Evolutionary conservation across 2,888 invertebrate species (phyloP).

Genomic region (Melanostoma scalare): DNA sequence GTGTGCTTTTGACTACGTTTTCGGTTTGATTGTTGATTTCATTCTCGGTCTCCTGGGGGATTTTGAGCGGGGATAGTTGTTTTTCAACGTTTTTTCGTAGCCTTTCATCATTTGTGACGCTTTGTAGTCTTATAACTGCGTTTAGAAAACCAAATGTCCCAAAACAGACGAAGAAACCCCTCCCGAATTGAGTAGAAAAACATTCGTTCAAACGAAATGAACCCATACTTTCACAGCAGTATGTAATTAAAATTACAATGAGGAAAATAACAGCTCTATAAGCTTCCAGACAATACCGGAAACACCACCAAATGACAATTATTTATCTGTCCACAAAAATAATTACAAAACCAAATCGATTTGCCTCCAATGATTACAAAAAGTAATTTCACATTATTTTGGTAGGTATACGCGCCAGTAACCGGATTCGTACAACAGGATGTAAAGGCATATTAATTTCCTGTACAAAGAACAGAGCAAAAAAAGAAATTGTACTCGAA

Average conservation of each 20-base stretch:
- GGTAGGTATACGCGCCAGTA: conserved; percentile 7
- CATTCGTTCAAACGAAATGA: no score
- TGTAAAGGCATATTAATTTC: conserved; percentile 59
- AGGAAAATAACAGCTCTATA: background rate
- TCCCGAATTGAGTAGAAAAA: no score
- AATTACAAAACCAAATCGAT: conserved; percentile 50
- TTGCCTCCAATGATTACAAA: conserved; percentile 21
- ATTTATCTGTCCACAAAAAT: conserved; percentile 31
- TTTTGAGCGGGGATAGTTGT: no score
- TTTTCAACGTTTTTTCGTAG: no score
- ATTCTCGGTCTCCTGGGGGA: no score
- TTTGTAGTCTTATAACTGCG: no score
- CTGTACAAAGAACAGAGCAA: conserved; percentile 19
- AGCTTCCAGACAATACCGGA: conserved; percentile 11
- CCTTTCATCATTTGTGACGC: no score
- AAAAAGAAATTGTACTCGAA: background rate
- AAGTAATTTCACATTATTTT: conserved; percentile 17
- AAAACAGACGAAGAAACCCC: no score
- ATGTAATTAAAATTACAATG: background rate
- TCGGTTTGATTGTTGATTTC: no score
- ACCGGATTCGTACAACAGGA: conserved; percentile 43
- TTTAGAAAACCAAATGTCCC: no score
- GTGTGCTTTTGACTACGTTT: no score
- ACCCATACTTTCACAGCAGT: background rate
- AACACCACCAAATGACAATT: conserved; percentile 27